phyloP scores from a whole-genome alignment of 2,888 invertebrate genomes.

The Acrobasis suavella region DNA sequence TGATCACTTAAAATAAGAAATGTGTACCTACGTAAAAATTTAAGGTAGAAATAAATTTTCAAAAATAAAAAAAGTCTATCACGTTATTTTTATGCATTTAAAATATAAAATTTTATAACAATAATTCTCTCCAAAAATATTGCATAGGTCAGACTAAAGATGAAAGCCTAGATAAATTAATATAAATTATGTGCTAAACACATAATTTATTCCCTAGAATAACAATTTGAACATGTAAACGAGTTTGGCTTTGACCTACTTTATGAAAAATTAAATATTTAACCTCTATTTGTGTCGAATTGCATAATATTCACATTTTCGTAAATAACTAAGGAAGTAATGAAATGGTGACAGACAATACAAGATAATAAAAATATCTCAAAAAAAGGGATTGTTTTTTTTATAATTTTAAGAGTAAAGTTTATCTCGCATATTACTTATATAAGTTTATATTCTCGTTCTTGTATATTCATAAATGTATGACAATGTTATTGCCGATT shows the following conservation, averaged over 20 bases:
- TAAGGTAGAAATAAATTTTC: too few relatives aligned
- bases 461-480: too few relatives aligned
- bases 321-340: background rate
- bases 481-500: too few relatives aligned
- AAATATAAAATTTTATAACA: too few relatives aligned
- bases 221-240: slow-evolving; percentile 11
- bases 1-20: background rate
- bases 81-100: too few relatives aligned
- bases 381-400: background rate
- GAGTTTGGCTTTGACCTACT: slow-evolving; percentile 12
- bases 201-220: slow-evolving; percentile 6
- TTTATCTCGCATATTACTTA: too few relatives aligned
- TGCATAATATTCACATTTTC: background rate
- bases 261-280: background rate
- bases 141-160: slow-evolving; percentile 5
- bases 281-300: background rate
- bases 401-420: background rate
- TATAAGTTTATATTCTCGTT: too few relatives aligned
- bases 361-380: background rate
- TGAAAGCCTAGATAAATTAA: slow-evolving; percentile 5
- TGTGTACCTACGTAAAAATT: too few relatives aligned
- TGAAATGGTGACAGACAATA: background rate
- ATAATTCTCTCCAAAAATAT: background rate
- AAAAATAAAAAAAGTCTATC: too few relatives aligned
- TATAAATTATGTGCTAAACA: too few relatives aligned